These are phyloP conservation scores for Pavo muticus DNA, from an alignment of 2,113 vertebrate species.

Conservation along the genomic window DNA sequence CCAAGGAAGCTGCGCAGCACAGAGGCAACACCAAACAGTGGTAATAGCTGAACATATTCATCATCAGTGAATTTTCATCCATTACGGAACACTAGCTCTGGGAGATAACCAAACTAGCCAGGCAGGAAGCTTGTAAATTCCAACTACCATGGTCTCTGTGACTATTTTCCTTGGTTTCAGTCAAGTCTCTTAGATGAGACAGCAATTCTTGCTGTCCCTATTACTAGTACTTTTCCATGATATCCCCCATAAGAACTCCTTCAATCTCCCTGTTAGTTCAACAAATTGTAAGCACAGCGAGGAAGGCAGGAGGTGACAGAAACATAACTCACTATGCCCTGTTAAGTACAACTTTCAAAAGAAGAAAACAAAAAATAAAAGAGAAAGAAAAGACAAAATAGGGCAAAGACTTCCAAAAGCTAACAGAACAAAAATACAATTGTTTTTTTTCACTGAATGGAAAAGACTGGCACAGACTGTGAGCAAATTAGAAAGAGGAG, in stretches of 20 bases:
- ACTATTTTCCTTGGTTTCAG: not conserved
- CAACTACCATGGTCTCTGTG: not conserved
- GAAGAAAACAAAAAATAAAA: not conserved
- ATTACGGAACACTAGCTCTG: not conserved
- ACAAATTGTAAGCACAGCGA: not conserved
- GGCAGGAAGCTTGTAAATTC: not conserved
- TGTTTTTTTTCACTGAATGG: not conserved
- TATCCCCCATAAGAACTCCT: not conserved
- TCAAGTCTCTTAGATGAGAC: not conserved
- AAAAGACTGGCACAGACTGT: not conserved
- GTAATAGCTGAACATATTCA: fast-evolving
- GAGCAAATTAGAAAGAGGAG: not conserved
- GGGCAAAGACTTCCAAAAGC: not conserved
- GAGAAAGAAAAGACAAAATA: not conserved
- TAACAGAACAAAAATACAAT: not conserved
- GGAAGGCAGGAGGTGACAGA: not conserved
- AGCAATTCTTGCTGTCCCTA: not conserved
- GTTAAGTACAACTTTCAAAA: not conserved
- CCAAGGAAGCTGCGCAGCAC: not conserved
- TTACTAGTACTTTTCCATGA: not conserved
- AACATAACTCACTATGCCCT: not conserved
- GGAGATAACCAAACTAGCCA: not conserved
- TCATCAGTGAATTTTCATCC: not conserved
- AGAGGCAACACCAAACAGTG: not conserved
- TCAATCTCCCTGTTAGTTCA: not conserved